Base-by-base conservation (phyloP, 2,797 vertebrate species). In the Malurus leucopterus region DNA sequence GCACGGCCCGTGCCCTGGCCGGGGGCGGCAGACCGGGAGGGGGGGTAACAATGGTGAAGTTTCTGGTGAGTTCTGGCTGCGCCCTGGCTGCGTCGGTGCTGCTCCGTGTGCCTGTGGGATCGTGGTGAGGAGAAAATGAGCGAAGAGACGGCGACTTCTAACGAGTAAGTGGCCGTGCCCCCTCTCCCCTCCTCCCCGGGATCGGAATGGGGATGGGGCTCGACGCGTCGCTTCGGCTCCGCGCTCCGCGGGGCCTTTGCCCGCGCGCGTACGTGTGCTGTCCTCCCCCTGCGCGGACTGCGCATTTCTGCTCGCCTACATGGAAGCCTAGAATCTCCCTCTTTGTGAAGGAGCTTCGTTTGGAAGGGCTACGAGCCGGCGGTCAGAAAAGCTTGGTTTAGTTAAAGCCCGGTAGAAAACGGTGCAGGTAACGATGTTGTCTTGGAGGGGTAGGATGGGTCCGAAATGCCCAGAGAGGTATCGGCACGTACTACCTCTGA, bases 61-160 rank as follows among this genome's bases (percentile, higher is more conserved):
- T 98, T 98, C 98, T 98, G 98, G 97, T 96, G 97, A 95, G 96
- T 98, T 98, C 98, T 98, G 96, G 97, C 97, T 97, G 98, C 95
- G 98, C 98, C 97, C 97, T 98, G 98, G 95, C 98, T 96, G 98
- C 98, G 96, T 98, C 96, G 97, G 97, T 92, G 94, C 96, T 95
- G 94, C 96, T 97, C 96, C 95, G 84, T 93, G 96, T 98, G 97
- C 98, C 95, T 97, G 97, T 97, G 97, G 98, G 98, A 98, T 98
- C 97, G 93, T 98, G 98, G 98, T 99, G 98, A 99, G 98, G 98
- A 97, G 98, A 97, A 99, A 98, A 99, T 99, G 99, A 99, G 98
- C 98, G 99, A 99, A 98, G 98, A 99, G 98, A 98, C 98, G 98
- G 98, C 98, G 97, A 98, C 98, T 98, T 98, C 98, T 98, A 98